Evolutionary conservation across 1,140 invertebrate genomes (phyloP).

Genomic region (Chlorops oryzae): DNA sequence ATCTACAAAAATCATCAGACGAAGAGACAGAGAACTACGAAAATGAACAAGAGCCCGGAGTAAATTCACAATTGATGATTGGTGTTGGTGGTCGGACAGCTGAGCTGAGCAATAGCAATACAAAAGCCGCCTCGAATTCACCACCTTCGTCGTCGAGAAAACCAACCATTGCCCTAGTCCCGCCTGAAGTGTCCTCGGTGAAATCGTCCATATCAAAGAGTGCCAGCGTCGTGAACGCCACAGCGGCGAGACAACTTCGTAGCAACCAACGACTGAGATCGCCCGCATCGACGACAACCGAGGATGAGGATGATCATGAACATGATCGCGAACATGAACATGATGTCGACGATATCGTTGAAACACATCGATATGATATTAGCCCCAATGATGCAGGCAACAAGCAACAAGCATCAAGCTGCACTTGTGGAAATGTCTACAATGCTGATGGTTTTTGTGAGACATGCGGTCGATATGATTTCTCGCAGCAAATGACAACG

Average conservation of each 20-base stretch:
- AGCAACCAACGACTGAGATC: slow-evolving; percentile 13
- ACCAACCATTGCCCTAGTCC: slow-evolving; percentile 49
- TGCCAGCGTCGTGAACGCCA: slow-evolving; percentile 38
- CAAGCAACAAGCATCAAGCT: not conserved
- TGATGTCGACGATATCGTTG: slow-evolving; percentile 2
- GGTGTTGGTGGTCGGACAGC: too few relatives aligned
- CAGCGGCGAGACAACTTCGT: slow-evolving; percentile 36
- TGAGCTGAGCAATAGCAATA: too few relatives aligned
- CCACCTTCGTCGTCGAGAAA: slow-evolving; percentile 30
- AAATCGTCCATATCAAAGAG: slow-evolving; percentile 52
- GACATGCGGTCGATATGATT: too few relatives aligned
- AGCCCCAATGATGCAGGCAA: not conserved
- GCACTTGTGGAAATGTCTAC: too few relatives aligned
- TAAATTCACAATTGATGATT: slow-evolving; percentile 23
- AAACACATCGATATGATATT: slow-evolving; percentile 17
- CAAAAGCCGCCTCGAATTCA: slow-evolving; percentile 1
- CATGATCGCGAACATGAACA: too few relatives aligned
- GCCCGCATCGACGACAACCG: slow-evolving; percentile 17
- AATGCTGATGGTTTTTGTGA: too few relatives aligned
- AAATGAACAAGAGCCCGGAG: too few relatives aligned
- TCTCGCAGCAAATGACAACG: too few relatives aligned
- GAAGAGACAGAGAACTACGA: slow-evolving; percentile 17
- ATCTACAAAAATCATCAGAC: slow-evolving; percentile 41
- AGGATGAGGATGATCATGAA: not conserved
- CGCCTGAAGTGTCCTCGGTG: slow-evolving; percentile 50